Percentiles rank a stretch among this genome's conserved stretches.
Evolutionary conservation across 2,797 vertebrate genomes (phyloP).

Genomic region (Ctenosaura bakeri): DNA sequence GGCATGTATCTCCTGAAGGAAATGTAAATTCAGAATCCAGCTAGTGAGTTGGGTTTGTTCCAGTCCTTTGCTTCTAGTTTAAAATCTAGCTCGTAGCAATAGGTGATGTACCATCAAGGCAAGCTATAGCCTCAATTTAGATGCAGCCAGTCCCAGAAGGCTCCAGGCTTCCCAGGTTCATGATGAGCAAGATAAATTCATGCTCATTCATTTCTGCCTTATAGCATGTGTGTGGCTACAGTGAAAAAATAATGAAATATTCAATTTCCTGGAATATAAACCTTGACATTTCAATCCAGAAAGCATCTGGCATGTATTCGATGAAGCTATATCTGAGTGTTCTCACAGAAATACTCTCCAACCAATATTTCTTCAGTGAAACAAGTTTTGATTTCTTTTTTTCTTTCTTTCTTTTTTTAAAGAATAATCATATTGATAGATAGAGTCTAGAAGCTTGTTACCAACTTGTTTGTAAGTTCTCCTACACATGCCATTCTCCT

Average conservation of each 20-base stretch:
- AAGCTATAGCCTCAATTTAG: background rate
- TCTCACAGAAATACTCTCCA: background rate
- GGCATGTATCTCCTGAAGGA: background rate
- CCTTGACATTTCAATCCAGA: conserved; percentile 5
- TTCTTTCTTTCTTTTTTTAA: background rate
- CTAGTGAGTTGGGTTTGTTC: background rate
- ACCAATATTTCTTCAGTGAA: background rate
- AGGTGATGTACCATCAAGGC: background rate
- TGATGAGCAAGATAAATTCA: conserved; percentile 10
- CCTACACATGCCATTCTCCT: too few species aligned
- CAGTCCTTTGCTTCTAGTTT: background rate
- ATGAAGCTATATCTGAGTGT: too few species aligned
- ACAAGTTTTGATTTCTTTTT: background rate
- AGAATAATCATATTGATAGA: background rate
- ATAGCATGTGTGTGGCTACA: too few species aligned
- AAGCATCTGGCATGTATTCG: background rate
- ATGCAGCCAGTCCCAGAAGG: background rate
- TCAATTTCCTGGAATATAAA: background rate
- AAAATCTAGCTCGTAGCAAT: background rate
- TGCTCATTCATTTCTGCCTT: background rate
- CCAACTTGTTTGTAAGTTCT: too few species aligned
- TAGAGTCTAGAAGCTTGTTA: background rate
- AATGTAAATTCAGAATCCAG: background rate
- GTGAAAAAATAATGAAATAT: background rate
- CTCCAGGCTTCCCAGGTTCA: background rate